Base-by-base conservation (phyloP, 23 tunicate species). In the Styela plicata region DNA sequence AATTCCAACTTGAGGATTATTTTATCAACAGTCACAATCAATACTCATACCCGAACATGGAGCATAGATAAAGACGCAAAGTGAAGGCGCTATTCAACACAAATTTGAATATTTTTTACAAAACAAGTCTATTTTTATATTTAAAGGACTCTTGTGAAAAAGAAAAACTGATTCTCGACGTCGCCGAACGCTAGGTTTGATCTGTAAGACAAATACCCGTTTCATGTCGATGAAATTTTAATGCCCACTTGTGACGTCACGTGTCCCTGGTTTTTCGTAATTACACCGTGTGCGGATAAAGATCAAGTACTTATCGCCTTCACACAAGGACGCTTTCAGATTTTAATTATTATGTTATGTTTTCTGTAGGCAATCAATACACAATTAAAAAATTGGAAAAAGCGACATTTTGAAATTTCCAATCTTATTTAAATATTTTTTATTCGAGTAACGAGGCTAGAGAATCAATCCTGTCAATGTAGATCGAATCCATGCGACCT, bases 231-330 rank as follows among this genome's bases (percentile, higher is more conserved):
- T 32, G 34, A 71, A 71, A 71, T 71, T 30, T 71, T 71, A 21
- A 71, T 71, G 36, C 34, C 77, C 77, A 71, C 77, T 71, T 32
- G 77, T 71, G 77, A 71, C 35, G 77, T 71, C 77, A 71, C 57
- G 57, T 44, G 57, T 44, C 57, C 57, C 57, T 44, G 57, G 57
- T 44, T 44, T 44, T 44, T 13, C 13, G 57, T 44, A 44, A 44
- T 44, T 44, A 44, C 57, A 44, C 10, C 13, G 13, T 44, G 13
- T 44, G 57, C 57, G 57, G 57, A 44, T 44, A 44, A 44, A 44
- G 57, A 44, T 44, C 57, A 44, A 44, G 57, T 44, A 44, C 57
- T 44, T 44, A 44, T 44, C 57, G 57, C 57, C 57, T 44, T 13
- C 57, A 44, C 57, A 44, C 57, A 44, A 44, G 57, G 13, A 13